Evolutionary conservation across 1,140 invertebrate species (phyloP).

Genomic region (Bicyclus anynana): DNA sequence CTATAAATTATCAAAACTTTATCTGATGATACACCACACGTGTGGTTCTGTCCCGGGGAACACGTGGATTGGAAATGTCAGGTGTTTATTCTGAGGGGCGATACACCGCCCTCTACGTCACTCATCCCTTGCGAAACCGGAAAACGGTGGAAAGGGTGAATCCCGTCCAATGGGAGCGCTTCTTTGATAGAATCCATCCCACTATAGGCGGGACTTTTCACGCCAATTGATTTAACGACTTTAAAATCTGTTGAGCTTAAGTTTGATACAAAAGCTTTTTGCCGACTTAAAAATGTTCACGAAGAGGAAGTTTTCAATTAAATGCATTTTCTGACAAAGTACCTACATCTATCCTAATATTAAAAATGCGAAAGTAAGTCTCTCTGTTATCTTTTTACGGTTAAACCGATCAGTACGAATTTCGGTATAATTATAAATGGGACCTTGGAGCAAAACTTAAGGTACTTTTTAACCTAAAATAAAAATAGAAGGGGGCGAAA

Average conservation of each 20-base stretch:
- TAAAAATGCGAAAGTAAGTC: no score
- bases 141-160: conserved; percentile 39
- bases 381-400: no score
- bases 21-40: conserved; percentile 29
- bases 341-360: no score
- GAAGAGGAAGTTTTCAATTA: no score
- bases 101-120: conserved; percentile 41
- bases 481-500: no score
- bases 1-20: background rate
- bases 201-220: conserved; percentile 39
- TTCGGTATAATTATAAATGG: no score
- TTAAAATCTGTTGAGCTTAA: conserved; percentile 7
- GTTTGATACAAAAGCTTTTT: background rate
- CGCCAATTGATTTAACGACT: conserved; percentile 16
- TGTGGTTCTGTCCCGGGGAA: conserved; percentile 31
- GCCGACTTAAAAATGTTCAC: no score
- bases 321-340: no score
- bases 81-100: conserved; percentile 42
- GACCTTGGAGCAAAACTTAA: no score
- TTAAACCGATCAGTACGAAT: no score
- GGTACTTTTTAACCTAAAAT: no score
- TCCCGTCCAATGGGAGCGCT: conserved; percentile 42
- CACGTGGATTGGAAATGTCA: conserved; percentile 59
- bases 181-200: conserved; percentile 32
- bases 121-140: conserved; percentile 34